phyloP scores from a whole-genome alignment of 2,797 vertebrate genomes.

The Sebastes steindachneri region DNA sequence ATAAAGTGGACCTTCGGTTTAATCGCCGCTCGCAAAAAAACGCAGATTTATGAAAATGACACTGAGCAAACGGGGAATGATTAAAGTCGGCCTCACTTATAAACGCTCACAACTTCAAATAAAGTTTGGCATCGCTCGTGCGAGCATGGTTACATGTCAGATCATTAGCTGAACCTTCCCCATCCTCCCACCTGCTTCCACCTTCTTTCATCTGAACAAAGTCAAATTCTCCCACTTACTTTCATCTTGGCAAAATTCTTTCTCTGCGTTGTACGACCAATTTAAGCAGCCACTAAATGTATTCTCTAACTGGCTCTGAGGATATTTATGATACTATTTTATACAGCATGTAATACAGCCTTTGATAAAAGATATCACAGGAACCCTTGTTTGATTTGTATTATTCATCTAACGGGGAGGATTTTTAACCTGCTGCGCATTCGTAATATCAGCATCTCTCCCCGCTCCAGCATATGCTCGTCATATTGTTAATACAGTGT shows the following conservation, averaged over 20 bases:
- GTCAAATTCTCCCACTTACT: constrained; percentile 14
- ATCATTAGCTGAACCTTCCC: constrained; percentile 21
- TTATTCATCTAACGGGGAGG: constrained; percentile 10
- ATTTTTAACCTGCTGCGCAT: constrained; percentile 32
- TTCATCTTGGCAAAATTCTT: constrained; percentile 16
- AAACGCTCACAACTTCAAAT: constrained; percentile 39
- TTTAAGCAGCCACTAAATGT: constrained; percentile 1
- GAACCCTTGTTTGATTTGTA: background rate
- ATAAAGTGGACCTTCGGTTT: constrained; percentile 70
- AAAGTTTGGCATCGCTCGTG: background rate
- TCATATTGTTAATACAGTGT: constrained; percentile 53
- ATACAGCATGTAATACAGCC: background rate
- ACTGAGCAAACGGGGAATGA: constrained; percentile 24
- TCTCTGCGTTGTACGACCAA: background rate
- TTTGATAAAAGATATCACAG: background rate
- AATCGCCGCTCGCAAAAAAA: constrained; percentile 62
- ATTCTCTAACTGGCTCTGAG: constrained; percentile 1
- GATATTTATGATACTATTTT: background rate
- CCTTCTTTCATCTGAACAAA: constrained; percentile 22
- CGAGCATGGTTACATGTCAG: background rate
- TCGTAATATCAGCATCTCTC: constrained; percentile 28
- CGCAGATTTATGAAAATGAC: constrained; percentile 75
- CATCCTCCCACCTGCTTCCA: constrained; percentile 13
- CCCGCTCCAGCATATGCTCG: constrained; percentile 30
- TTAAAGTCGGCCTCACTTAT: constrained; percentile 31